Conservation (phyloP, 2,888 invertebrate genomes). For the Limulus polyphemus region DNA sequence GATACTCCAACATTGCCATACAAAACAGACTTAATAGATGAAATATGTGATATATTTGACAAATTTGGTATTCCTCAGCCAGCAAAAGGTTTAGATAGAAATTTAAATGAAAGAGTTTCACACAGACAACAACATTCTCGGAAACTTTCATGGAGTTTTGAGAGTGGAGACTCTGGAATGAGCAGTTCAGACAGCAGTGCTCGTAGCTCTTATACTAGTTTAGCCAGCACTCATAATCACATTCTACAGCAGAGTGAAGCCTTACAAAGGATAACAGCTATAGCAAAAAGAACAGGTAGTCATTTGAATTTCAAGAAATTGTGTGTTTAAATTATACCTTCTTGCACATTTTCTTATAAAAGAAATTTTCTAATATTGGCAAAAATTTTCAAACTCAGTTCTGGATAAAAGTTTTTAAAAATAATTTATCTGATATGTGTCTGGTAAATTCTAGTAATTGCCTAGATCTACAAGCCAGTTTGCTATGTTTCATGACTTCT, state of each 20-base stretch:
- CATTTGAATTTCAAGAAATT: conserved; percentile 30
- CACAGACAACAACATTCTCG: conserved; percentile 34
- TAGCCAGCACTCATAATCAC: conserved; percentile 28
- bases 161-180: conserved; percentile 36
- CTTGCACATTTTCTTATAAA: too few species aligned
- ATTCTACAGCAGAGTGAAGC: conserved; percentile 53
- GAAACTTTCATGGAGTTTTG: conserved; percentile 55
- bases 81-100: conserved; percentile 12
- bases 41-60: conserved; percentile 51
- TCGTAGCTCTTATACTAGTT: conserved; percentile 31
- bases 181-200: conserved; percentile 34
- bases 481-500: too few species aligned
- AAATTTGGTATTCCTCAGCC: conserved; percentile 37
- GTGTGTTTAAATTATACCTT: too few species aligned
- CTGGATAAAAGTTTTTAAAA: too few species aligned
- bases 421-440: too few species aligned
- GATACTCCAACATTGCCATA: conserved; percentile 89
- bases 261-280: conserved; percentile 70
- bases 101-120: conserved; percentile 28
- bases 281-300: conserved; percentile 65
- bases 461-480: too few species aligned
- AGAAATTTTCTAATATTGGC: too few species aligned
- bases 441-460: too few species aligned
- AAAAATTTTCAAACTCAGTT: too few species aligned
- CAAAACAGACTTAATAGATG: conserved; percentile 68